phyloP scores from a whole-genome alignment of 2,797 vertebrate genomes.

The Manis crassicaudata region DNA sequence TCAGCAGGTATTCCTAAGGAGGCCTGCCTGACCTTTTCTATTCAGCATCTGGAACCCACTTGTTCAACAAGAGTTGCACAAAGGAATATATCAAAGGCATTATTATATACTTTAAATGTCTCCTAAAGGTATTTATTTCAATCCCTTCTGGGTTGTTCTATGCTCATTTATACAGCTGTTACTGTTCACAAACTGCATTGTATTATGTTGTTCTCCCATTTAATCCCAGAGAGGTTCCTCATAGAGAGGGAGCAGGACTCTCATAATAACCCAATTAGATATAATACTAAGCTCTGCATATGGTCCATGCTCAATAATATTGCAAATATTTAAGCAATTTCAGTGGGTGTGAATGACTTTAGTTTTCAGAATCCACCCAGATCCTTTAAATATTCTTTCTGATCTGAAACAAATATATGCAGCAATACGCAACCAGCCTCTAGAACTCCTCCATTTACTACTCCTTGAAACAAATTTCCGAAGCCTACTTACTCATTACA shows the following conservation, averaged over 20 bases:
- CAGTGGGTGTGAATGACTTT: not conserved
- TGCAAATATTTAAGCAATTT: not conserved
- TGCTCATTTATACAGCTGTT: not conserved
- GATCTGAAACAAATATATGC: not conserved
- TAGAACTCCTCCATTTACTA: not conserved
- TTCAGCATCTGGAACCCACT: not conserved
- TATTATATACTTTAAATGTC: too few relatives aligned
- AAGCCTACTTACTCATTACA: conserved; percentile 47
- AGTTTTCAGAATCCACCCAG: not conserved
- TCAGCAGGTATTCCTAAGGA: not conserved
- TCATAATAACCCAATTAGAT: not conserved
- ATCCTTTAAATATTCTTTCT: conserved; percentile 41
- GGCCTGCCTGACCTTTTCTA: not conserved
- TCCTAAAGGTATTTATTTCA: too few relatives aligned
- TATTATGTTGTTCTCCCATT: not conserved
- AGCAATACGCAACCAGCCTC: not conserved
- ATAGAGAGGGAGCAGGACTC: not conserved
- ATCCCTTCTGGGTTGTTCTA: not conserved
- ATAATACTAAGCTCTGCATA: not conserved
- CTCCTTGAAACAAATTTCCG: conserved; percentile 35
- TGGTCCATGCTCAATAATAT: not conserved
- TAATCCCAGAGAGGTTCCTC: not conserved
- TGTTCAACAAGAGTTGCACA: not conserved
- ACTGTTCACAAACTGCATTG: not conserved
- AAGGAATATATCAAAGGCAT: not conserved